Base-by-base conservation (phyloP, 2,888 invertebrate genomes). In the Cataglyphis cursor region DNA sequence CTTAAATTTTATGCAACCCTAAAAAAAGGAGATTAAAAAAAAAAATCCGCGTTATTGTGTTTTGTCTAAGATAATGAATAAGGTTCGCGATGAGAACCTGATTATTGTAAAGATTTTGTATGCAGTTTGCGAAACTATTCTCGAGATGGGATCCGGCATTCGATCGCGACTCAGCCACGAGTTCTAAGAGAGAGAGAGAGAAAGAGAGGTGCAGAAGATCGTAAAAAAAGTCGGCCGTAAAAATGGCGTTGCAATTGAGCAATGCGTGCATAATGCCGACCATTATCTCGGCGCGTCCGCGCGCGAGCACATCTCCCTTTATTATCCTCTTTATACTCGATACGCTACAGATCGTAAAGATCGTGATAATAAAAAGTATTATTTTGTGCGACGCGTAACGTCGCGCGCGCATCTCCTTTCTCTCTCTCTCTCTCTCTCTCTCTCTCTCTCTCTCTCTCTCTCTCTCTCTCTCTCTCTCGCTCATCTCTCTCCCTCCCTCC, bases 221-320 rank as follows among this genome's bases (percentile, higher is more conserved):
- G 90, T 90, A 90, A 90, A 90, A 85, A 87, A 88, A 85, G 86
- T 84, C 76, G 70, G 86, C 82, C 86, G 90, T 90, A 90, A 91
- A 90, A 91, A 87, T 90, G 90, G 86, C 90, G 87, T 91, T 87
- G 88, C 91, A 81, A 57, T 72, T 87, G 84, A 88, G 88, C 87
- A 91, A 91, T 89, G 87, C 91, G 85, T 85, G 90, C 88, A 88
- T 88, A 90, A 90, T 90, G 85, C 85, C 86, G 81, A 85, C 90
- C 86, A 91, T 91, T 91, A 90, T 90, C 84, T 54, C 70, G 12
- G 70, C 28, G 78, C 62, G 48, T 48, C 28, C 87, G 68, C 90
- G 68, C 90, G 62, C 89, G 54, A 87, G 84, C 84, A 82, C 85
- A 85, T 89, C 89, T 90, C 85, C 84, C 88, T 89, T 90, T 90